Percentiles rank a stretch among this genome's conserved stretches.
Conservation (phyloP, 2,888 invertebrate genomes). For the Drosophila neoperkinsi region DNA sequence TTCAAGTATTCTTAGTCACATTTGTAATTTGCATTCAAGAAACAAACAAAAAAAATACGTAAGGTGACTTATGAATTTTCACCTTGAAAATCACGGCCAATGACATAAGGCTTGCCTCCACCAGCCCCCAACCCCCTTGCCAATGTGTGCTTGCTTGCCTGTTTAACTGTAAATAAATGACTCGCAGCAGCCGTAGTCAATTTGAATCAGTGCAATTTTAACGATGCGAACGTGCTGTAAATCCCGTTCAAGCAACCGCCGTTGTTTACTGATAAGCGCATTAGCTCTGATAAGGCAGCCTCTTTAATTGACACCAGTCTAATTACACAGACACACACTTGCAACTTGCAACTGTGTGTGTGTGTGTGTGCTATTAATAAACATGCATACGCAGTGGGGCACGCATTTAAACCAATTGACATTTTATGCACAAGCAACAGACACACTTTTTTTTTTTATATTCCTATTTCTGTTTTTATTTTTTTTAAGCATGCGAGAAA, state of each 20-base stretch:
- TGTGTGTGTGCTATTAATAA: conserved; percentile 52
- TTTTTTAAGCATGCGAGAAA: conserved; percentile 48
- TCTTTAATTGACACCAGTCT: conserved; percentile 43
- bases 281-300: conserved; percentile 38
- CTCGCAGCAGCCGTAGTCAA: background rate
- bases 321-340: conserved; percentile 22
- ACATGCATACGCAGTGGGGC: conserved; percentile 48
- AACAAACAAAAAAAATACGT: conserved; percentile 14
- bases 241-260: conserved; percentile 19
- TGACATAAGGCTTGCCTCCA: conserved; percentile 23
- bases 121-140: background rate
- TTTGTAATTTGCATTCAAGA: conserved; percentile 38
- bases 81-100: conserved; percentile 56
- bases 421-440: conserved; percentile 43
- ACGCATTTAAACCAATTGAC: conserved; percentile 66
- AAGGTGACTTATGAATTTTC: conserved; percentile 55
- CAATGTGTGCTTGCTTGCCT: background rate
- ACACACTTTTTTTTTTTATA: conserved; percentile 31
- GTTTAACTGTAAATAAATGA: conserved; percentile 5
- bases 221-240: conserved; percentile 38
- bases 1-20: conserved; percentile 1
- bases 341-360: conserved; percentile 19
- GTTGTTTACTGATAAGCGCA: conserved; percentile 47
- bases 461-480: conserved; percentile 44
- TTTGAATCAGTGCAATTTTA: conserved; percentile 22